phyloP scores from a whole-genome alignment of 1,140 invertebrate species.

The Stegodyphus dumicola region DNA sequence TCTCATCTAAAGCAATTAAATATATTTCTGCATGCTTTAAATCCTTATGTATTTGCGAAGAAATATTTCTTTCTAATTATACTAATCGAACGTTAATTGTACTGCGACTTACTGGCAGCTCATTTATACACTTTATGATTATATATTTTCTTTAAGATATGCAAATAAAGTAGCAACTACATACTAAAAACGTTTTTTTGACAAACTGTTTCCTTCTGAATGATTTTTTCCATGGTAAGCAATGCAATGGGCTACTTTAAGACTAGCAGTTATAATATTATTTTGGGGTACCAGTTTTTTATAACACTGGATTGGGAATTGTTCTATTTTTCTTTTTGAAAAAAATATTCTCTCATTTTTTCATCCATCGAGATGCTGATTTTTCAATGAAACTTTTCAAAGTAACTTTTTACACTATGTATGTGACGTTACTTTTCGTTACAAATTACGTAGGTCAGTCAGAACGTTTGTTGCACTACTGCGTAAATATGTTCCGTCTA shows the following conservation, averaged over 20 bases:
- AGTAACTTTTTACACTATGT: slow-evolving; percentile 12
- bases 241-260: slow-evolving; percentile 16
- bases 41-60: slow-evolving; percentile 19
- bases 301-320: neutral
- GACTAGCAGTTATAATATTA: slow-evolving; percentile 13
- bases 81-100: slow-evolving; percentile 20
- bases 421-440: no score
- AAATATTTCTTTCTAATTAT: slow-evolving; percentile 36
- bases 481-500: no score
- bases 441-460: no score
- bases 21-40: slow-evolving; percentile 28
- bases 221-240: neutral
- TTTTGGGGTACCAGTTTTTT: slow-evolving; percentile 19
- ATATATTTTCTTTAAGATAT: slow-evolving; percentile 6
- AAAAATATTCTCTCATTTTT: slow-evolving; percentile 17
- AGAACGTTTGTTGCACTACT: no score
- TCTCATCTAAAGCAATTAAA: slow-evolving; percentile 8
- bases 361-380: slow-evolving; percentile 2
- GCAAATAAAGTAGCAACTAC: slow-evolving; percentile 4
- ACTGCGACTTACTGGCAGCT: slow-evolving; percentile 18
- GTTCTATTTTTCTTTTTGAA: slow-evolving; percentile 17
- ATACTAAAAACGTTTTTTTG: slow-evolving; percentile 18
- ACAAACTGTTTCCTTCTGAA: neutral
- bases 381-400: slow-evolving; percentile 10
- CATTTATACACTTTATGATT: slow-evolving; percentile 1